Evolutionary conservation across 2,113 vertebrate genomes (phyloP), one percentile per base, ranked within the genome.

Genomic region (Pseudolaguvia tuberculata): DNA sequence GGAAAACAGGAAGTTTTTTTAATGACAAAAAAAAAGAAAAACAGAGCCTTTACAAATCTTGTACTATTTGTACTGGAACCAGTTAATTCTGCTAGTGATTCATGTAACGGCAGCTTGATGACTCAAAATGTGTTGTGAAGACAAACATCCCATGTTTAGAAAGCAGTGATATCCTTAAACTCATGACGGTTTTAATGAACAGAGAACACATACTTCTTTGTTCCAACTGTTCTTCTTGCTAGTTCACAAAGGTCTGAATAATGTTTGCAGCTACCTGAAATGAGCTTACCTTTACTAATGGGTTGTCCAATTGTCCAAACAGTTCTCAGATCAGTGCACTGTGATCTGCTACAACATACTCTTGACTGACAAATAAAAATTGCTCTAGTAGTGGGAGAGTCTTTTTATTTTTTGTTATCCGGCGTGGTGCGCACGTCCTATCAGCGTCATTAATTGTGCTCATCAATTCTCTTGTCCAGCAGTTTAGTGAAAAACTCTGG

Each of bases 261-360:
- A 79, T 62, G 0, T 86, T 87, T 45, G 78, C 82, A 86, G 86
- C 83, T 89, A 86, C 72, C 59, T 53, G 20, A 79, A 69, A 73
- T 80, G 82, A 84, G 84, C 82, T 23, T 79, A 4, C 39, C 4
- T 6, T 42, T 42, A 42, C 4, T 42, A 42, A 4, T 35, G 6
- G 7, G 39, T 42, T 42, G 39, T 42, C 39, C 7, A 42, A 8
- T 42, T 9, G 39, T 5, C 5, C 39, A 42, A 42, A 42, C 4
- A 42, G 39, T 4, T 42, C 8, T 42, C 39, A 8, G 39, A 5
- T 4, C 7, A 42, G 39, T 42, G 39, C 8, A 42, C 4, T 42
- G 39, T 42, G 39, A 42, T 42, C 39, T 42, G 39, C 39, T 42
- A 8, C 39, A 42, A 42, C 39, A 42, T 5, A 42, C 39, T 42